phyloP scores from a whole-genome alignment of 2,113 vertebrate genomes.

The Mesocricetus auratus region DNA sequence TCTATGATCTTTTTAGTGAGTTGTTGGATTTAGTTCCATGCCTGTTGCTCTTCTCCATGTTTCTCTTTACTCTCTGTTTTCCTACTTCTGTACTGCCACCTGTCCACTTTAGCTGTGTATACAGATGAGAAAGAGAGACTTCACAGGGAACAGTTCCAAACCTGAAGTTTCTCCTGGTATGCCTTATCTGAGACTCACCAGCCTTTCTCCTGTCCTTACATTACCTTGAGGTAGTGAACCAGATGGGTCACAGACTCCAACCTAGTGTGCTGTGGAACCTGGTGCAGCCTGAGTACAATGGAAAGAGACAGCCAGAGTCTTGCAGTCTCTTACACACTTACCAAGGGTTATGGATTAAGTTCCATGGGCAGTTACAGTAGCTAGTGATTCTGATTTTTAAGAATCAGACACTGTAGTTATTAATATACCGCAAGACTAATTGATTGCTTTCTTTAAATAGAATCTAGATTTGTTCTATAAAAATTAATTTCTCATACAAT shows the following conservation, averaged over 20 bases:
- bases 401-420: not conserved
- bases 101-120: not conserved
- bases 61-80: not conserved
- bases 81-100: not conserved
- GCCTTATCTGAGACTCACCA: not conserved
- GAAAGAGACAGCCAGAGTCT: not conserved
- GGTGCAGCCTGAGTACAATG: not conserved
- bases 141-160: not conserved
- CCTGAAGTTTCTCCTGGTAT: not conserved
- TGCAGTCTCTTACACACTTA: not conserved
- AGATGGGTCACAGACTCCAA: not conserved
- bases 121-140: not conserved
- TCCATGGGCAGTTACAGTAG: not conserved
- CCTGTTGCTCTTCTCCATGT: not conserved
- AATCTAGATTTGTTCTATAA: constrained; percentile 43
- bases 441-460: constrained; percentile 5
- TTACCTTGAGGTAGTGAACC: not conserved
- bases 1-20: not conserved
- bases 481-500: constrained; percentile 48
- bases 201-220: not conserved
- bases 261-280: not conserved
- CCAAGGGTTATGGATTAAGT: not conserved
- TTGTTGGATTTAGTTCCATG: not conserved
- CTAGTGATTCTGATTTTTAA: not conserved
- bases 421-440: not conserved